These are phyloP conservation scores for Diglossa cyanea DNA, from an alignment of 2,797 vertebrate genomes.

Conservation along the genomic window DNA sequence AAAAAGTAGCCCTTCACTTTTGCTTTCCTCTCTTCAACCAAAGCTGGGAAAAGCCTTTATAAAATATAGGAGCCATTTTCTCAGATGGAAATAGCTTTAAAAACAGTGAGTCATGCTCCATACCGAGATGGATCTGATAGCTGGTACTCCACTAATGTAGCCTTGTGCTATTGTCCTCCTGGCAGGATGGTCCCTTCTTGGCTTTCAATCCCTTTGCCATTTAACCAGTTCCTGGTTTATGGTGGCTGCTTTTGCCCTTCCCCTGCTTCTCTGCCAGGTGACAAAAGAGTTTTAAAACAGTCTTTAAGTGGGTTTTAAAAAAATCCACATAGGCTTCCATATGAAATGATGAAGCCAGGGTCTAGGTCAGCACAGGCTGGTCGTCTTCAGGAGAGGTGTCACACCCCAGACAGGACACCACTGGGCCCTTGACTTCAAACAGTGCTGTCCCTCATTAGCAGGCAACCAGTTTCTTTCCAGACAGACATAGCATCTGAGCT, in stretches of 20 bases:
- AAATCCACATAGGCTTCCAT: not conserved
- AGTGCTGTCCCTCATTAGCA: not conserved
- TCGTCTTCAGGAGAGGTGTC: not conserved
- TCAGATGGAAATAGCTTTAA: conserved; percentile 41
- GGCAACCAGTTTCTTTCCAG: not conserved
- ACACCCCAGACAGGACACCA: not conserved
- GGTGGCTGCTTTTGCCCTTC: not conserved
- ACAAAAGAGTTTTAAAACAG: not conserved
- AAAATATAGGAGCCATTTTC: not conserved
- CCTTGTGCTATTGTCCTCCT: not conserved
- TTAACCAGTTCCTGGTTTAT: not conserved
- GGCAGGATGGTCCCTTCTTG: not conserved
- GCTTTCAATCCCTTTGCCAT: not conserved
- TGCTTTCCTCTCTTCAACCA: not conserved
- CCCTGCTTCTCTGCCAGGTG: not conserved
- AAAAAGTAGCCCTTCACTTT: not conserved
- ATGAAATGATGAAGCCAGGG: not conserved
- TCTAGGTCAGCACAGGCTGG: not conserved
- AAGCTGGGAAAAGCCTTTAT: not conserved
- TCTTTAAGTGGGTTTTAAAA: not conserved
- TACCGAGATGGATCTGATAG: not conserved
- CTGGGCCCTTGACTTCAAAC: not conserved
- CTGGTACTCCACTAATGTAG: not conserved
- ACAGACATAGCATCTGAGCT: rapidly evolving
- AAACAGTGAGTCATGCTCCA: not conserved